These are phyloP conservation scores for Anolis carolinensis DNA, from an alignment of 2,113 vertebrate genomes.

Conservation along the genomic window DNA sequence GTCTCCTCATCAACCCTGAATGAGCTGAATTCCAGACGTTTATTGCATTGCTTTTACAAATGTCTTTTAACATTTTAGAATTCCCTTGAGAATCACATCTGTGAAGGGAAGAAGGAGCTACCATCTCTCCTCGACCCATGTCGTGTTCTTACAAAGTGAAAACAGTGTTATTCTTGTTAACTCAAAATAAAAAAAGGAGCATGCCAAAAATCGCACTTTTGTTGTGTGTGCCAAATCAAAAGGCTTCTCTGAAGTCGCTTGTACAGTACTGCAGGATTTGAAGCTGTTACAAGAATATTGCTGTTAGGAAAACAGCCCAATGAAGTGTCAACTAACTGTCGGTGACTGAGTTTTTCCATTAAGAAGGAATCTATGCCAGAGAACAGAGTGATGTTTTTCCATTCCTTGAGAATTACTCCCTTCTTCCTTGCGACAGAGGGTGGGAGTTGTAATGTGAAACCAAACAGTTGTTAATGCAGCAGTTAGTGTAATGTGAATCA, in stretches of 20 bases:
- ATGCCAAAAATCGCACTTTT: slow-evolving; percentile 38
- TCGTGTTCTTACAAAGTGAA: slow-evolving; percentile 64
- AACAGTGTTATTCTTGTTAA: slow-evolving; percentile 70
- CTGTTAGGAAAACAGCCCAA: slow-evolving; percentile 32
- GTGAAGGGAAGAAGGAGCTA: neutral
- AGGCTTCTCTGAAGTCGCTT: slow-evolving; percentile 48
- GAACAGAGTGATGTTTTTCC: slow-evolving; percentile 39
- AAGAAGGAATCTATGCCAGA: slow-evolving; percentile 50
- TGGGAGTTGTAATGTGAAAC: slow-evolving; percentile 51
- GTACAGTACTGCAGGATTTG: slow-evolving; percentile 49
- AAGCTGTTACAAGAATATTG: slow-evolving; percentile 50
- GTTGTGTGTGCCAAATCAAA: slow-evolving; percentile 49
- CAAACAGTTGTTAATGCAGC: slow-evolving; percentile 62
- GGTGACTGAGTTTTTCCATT: slow-evolving; percentile 31
- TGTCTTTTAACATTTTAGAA: slow-evolving; percentile 35
- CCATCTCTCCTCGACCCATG: slow-evolving; percentile 48
- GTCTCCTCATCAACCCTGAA: neutral
- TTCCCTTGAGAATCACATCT: slow-evolving; percentile 5
- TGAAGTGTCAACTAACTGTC: slow-evolving; percentile 1
- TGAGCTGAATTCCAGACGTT: slow-evolving; percentile 31
- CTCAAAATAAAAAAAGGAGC: slow-evolving; percentile 41
- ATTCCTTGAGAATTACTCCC: slow-evolving; percentile 37
- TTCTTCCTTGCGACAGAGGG: slow-evolving; percentile 40
- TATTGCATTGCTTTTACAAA: slow-evolving; percentile 35
- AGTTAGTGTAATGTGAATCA: slow-evolving; percentile 51